Base-by-base conservation (phyloP, 2,888 invertebrate species). In the Drosophila neonasuta region DNA sequence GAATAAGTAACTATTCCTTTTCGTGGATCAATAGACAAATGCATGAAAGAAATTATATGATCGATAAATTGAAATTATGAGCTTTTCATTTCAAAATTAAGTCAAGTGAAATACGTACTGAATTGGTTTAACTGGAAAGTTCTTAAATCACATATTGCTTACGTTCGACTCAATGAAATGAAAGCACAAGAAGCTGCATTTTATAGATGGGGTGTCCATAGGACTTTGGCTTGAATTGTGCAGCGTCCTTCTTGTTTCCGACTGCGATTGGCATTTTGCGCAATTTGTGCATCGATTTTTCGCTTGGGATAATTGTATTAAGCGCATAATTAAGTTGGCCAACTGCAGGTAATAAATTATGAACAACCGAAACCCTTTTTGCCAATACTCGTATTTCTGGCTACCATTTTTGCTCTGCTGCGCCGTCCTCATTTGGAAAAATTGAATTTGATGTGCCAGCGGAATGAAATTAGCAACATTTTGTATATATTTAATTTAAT, bases 301-400 rank as follows among this genome's bases (percentile, higher is more conserved):
- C 77, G 66, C 74, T 77, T 55, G 59, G 63, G 60, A 79, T 79
- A 87, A 84, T 84, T 82, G 73, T 70, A 76, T 84, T 84, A 84
- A 82, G 78, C 71, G 82, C 78, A 85, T 87, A 84, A 84, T 84
- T 84, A 86, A 86, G 86, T 83, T 83, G 74, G 70, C 70, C 79
- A 68, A 80, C 77, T 74, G 85, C 71, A 75, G 80, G 78, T 83
- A 79, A 83, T 86, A 80, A 81, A 81, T 81, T 81, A 81, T 83
- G 81, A 69, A 65, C 77, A 68, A 61, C 20, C 44, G 34, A 44
- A 59, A 70, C 32, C 49, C 62, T 52, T 61, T 73, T 66, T 34
- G 60, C 51, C 67, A 72, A 51, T 56, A 41, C 48, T 55, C 30
- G 39, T 50, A 58, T 68, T 55, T 36, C 52, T 49, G 59, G 48